Evolutionary conservation across 2,797 vertebrate genomes (phyloP).

Genomic region (Hipposideros larvatus): DNA sequence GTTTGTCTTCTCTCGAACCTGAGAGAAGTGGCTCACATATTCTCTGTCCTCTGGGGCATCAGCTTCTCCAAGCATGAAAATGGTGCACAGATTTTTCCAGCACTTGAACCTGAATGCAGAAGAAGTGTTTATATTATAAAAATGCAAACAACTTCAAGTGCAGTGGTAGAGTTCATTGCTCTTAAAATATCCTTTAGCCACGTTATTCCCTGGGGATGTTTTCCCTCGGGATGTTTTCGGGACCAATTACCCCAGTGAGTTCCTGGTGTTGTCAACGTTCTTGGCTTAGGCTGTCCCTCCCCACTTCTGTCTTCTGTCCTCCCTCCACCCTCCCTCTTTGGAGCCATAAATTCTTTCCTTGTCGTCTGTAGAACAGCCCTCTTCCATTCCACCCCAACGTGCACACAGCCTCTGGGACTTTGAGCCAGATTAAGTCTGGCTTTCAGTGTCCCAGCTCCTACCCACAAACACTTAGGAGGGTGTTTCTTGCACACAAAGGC

Average conservation of each 20-base stretch:
- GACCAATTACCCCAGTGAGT: not conserved
- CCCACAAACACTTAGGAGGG: not conserved
- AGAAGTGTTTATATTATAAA: not conserved
- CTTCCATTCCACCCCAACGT: too few relatives aligned
- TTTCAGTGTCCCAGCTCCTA: not conserved
- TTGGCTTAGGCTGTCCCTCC: not conserved
- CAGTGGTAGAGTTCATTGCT: fast-evolving
- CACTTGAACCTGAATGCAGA: not conserved
- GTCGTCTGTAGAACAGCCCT: not conserved
- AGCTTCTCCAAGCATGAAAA: fast-evolving
- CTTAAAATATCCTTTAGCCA: not conserved
- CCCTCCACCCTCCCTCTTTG: too few relatives aligned
- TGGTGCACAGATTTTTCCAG: fast-evolving
- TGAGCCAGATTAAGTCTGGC: not conserved
- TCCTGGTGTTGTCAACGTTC: not conserved
- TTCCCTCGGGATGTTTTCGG: not conserved
- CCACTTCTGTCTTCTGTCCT: not conserved
- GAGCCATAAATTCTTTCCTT: not conserved
- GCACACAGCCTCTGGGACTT: not conserved
- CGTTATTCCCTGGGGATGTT: not conserved
- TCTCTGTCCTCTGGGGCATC: too few relatives aligned
- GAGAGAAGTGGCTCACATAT: not conserved
- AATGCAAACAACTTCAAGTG: not conserved
- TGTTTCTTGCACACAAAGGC: not conserved
- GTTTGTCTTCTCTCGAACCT: not conserved